Evolutionary conservation across 2,888 invertebrate genomes (phyloP).

Genomic region (Coremacera marginata): DNA sequence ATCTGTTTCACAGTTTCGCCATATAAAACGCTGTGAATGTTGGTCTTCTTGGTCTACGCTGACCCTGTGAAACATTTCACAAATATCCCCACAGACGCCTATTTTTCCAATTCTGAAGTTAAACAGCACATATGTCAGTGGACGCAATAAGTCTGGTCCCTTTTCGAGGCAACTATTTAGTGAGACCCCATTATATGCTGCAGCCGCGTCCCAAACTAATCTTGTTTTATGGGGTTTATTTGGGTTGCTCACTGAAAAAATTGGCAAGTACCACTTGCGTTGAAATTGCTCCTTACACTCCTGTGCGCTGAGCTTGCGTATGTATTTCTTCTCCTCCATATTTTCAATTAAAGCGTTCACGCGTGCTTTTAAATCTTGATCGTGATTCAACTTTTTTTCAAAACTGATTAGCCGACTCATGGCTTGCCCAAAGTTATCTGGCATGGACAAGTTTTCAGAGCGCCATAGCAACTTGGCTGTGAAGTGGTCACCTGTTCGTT

Average conservation of each 20-base stretch:
- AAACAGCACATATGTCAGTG: conserved; percentile 59
- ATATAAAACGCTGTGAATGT: conserved; percentile 57
- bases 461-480: conserved; percentile 50
- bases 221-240: conserved; percentile 55
- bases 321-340: conserved; percentile 42
- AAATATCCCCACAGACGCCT: conserved; percentile 55
- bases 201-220: conserved; percentile 59
- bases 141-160: conserved; percentile 58
- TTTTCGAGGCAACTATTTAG: conserved; percentile 55
- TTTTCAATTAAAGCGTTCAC: conserved; percentile 31
- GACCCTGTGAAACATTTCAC: conserved; percentile 55
- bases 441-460: conserved; percentile 44
- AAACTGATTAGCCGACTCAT: conserved; percentile 43
- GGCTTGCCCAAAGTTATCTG: conserved; percentile 47
- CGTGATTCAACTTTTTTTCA: conserved; percentile 45
- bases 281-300: conserved; percentile 26
- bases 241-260: conserved; percentile 47
- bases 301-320: conserved; percentile 31
- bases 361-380: conserved; percentile 19
- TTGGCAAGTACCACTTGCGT: conserved; percentile 44
- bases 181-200: conserved; percentile 49
- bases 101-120: conserved; percentile 59
- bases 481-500: conserved; percentile 30
- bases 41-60: conserved; percentile 53
- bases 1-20: conserved; percentile 46